Conservation (phyloP, 2,113 vertebrate genomes). For the Microtus pennsylvanicus region DNA sequence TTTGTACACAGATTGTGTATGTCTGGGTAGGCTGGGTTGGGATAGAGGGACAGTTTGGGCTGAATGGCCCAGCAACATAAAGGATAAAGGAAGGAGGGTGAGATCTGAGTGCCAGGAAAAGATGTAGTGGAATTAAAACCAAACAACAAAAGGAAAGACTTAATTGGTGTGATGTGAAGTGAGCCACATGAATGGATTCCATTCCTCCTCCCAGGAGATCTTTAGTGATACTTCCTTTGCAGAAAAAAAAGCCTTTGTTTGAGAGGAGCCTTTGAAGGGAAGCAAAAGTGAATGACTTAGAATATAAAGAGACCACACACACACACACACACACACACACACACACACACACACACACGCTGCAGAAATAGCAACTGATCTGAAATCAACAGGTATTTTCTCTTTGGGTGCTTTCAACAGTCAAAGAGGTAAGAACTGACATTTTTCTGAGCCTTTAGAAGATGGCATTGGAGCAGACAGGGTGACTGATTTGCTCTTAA, state of each 20-base stretch:
- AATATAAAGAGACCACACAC: neutral
- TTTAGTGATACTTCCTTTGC: neutral
- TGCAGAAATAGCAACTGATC: neutral
- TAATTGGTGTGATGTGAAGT: neutral
- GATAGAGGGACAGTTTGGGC: neutral
- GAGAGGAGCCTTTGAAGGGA: neutral
- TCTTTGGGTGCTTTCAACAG: neutral
- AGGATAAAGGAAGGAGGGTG: neutral
- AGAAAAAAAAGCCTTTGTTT: neutral
- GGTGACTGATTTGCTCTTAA: neutral
- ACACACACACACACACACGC: neutral
- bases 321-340: neutral
- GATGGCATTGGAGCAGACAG: neutral
- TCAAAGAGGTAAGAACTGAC: neutral
- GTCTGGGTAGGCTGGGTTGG: neutral
- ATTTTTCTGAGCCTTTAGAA: too few species aligned
- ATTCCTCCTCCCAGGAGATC: neutral
- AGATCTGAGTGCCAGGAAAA: neutral
- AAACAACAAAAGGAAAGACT: neutral
- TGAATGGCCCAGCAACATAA: neutral
- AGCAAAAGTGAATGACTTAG: neutral
- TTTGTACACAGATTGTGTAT: neutral
- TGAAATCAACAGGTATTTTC: neutral
- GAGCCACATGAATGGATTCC: too few species aligned
- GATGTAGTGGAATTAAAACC: neutral